phyloP scores from a whole-genome alignment of 92 coral and sea anemone genomes.

The Metridium senile region DNA sequence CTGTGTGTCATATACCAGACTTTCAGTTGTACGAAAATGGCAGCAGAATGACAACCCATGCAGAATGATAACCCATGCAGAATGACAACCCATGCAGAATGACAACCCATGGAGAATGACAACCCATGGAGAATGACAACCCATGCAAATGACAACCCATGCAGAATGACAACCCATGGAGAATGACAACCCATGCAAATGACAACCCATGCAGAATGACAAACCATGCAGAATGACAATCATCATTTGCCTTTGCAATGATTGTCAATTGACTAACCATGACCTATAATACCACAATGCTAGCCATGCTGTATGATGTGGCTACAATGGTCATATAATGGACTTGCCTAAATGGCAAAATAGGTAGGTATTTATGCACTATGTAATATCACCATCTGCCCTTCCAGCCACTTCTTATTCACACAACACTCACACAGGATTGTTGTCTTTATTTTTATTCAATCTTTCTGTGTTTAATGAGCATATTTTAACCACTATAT shows the following conservation, averaged over 20 bases:
- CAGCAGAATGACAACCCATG: neutral
- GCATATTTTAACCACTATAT: neutral
- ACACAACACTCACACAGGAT: neutral
- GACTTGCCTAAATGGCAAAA: neutral
- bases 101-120: too few species aligned
- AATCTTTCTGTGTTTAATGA: neutral
- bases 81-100: too few species aligned
- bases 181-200: too few species aligned
- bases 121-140: too few species aligned
- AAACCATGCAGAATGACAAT: too few species aligned
- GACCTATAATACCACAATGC: neutral
- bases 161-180: too few species aligned
- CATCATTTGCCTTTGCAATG: too few species aligned
- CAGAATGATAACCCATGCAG: neutral
- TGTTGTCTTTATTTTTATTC: neutral
- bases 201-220: too few species aligned
- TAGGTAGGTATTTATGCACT: neutral
- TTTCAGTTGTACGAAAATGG: neutral
- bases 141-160: neutral
- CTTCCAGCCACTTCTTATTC: neutral
- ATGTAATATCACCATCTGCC: neutral
- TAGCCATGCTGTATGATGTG: neutral
- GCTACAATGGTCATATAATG: neutral
- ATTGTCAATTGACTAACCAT: too few species aligned
- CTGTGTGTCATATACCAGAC: slow-evolving; percentile 1